A percentile compares a stretch with the other conserved stretches of the same genome.
Conservation (phyloP, 2,113 vertebrate species). For the Rhegmatorhina hoffmannsi region DNA sequence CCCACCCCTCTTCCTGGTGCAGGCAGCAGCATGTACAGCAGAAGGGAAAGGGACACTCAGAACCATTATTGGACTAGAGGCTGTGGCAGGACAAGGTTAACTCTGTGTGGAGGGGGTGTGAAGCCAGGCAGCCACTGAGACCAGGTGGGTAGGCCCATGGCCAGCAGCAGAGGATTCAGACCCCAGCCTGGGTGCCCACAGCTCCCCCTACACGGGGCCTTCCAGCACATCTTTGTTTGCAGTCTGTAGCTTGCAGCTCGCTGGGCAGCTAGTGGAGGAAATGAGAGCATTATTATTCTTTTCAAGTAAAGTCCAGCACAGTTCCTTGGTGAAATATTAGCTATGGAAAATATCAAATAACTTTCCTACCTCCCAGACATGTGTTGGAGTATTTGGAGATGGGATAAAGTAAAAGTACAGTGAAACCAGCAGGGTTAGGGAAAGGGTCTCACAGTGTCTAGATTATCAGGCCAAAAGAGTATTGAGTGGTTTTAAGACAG, state of each 20-base stretch:
- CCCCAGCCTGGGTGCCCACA: neutral
- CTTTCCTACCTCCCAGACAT: neutral
- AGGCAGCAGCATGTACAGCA: neutral
- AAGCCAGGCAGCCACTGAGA: neutral
- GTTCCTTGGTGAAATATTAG: conserved; percentile 32
- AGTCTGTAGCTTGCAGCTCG: rapidly evolving
- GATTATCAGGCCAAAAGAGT: neutral
- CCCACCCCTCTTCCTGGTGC: too few species aligned
- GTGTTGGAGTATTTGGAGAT: neutral
- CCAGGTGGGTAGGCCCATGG: neutral
- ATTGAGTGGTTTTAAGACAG: neutral
- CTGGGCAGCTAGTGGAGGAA: neutral
- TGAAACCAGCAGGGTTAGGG: neutral
- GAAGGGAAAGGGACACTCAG: neutral
- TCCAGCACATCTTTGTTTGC: neutral
- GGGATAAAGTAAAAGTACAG: neutral
- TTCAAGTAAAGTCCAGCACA: neutral
- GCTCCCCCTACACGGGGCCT: neutral
- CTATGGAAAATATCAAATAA: neutral
- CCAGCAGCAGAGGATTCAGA: neutral
- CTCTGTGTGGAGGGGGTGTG: rapidly evolving
- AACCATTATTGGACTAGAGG: neutral
- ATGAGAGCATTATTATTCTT: neutral
- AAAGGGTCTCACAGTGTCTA: neutral
- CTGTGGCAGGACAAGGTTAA: rapidly evolving